Percentiles rank a stretch among this genome's conserved stretches.
Evolutionary conservation across 2,797 vertebrate species (phyloP).

Genomic region (Coregonus sp.): DNA sequence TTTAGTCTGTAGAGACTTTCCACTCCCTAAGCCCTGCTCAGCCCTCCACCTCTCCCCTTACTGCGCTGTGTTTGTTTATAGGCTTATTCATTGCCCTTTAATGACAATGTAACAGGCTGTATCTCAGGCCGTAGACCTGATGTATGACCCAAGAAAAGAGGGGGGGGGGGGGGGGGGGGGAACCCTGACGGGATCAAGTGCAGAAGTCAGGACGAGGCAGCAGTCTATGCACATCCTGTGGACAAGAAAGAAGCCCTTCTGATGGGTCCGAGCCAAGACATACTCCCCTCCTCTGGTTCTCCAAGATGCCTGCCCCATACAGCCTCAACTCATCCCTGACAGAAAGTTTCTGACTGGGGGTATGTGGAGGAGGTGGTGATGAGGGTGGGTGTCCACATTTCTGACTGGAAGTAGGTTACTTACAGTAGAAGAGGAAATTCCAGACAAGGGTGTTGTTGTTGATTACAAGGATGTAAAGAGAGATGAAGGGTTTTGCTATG

Average conservation of each 20-base stretch:
- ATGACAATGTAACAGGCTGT: constrained; percentile 5
- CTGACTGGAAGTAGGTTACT: not conserved
- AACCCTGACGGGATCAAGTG: constrained; percentile 17
- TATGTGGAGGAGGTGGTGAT: not conserved
- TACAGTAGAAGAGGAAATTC: not conserved
- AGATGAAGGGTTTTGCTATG: not conserved
- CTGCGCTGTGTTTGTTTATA: not conserved
- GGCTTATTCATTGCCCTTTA: not conserved
- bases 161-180: not conserved
- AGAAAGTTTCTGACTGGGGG: not conserved
- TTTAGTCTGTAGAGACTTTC: not conserved
- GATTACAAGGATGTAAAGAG: not conserved
- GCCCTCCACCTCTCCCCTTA: not conserved
- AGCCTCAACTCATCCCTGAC: constrained; percentile 7
- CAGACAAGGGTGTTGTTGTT: not conserved
- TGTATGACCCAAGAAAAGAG: not conserved
- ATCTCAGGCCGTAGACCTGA: constrained; percentile 9
- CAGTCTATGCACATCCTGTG: constrained; percentile 5
- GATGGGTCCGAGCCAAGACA: constrained; percentile 29
- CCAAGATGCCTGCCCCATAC: not conserved
- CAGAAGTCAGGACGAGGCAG: constrained; percentile 3
- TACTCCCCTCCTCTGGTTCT: constrained; percentile 1
- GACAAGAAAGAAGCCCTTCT: constrained; percentile 26
- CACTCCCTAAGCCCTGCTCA: not conserved
- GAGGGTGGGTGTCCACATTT: not conserved